Base-by-base conservation (phyloP, 2,797 vertebrate species). In the Sphaeramia orbicularis region DNA sequence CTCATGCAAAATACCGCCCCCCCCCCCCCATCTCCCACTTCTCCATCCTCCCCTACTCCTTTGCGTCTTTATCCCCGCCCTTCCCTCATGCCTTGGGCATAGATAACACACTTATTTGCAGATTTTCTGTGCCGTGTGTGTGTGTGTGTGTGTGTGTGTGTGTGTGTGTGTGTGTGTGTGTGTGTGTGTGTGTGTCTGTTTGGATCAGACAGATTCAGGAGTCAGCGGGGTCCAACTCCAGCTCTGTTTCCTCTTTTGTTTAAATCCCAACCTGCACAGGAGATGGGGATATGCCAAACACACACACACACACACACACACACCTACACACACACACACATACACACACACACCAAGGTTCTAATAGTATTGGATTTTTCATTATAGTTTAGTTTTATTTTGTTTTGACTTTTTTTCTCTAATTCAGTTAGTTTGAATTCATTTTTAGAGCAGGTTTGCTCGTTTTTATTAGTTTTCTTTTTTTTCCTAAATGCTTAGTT, bases 161-260 rank as follows among this genome's bases (percentile, higher is more conserved):
- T 18, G 30, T 35, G 6, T 14, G 21, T 37, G 42, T 38, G 27
- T 56, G 50, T 41, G 53, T 51, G 32, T 38, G 42, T 60, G 37
- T 21, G 64, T 15, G 43, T 50, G 10, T 59, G 40, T 65, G 38
- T 43, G 40, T 41, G 41, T 74, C 21, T 67, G 60, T 58, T 71
- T 65, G 65, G 56, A 42, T 75, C 54, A 50, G 49, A 73, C 43
- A 35, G 60, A 84, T 65, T 85, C 38, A 61, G 52, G 32, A 72
- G 71, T 76, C 75, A 60, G 61, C 44, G 9, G 45, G 78, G 78
- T 86, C 74, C 51, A 58, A 58, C 71, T 81, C 52, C 76, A 83
- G 74, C 76, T 78, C 81, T 2, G 27, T 27, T 50, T 56, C 49
- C n/a, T 74, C 41, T 74, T 80, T 86, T 83, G 86, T 86, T 74